Evolutionary conservation across 2,797 vertebrate genomes (phyloP).

Genomic region (Eleutherodactylus coqui): DNA sequence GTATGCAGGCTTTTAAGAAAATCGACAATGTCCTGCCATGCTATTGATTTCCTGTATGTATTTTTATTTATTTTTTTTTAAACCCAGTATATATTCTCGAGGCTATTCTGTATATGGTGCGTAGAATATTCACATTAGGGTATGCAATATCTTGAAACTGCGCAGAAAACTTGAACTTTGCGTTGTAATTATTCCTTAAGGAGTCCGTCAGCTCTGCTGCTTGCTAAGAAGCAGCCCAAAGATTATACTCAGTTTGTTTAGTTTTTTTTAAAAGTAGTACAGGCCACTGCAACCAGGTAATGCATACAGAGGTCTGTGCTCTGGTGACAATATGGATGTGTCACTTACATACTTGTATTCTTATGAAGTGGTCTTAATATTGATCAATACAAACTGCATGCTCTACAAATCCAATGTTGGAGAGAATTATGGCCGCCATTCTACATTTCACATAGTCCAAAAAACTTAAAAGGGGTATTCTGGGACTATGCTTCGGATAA

Average conservation of each 20-base stretch:
- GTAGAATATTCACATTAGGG: neutral
- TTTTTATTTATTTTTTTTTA: neutral
- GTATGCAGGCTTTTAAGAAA: slow-evolving; percentile 2
- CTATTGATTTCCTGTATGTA: neutral
- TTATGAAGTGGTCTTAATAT: neutral
- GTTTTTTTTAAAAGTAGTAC: no score
- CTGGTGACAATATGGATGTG: neutral
- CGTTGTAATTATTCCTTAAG: neutral
- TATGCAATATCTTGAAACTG: neutral
- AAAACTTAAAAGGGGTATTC: no score
- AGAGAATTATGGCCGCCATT: neutral
- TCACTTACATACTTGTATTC: neutral
- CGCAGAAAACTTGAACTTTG: neutral
- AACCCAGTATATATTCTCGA: neutral
- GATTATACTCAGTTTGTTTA: neutral
- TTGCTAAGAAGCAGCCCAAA: neutral
- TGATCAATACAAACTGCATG: neutral
- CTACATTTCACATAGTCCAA: neutral
- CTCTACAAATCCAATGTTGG: neutral
- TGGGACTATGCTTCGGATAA: no score
- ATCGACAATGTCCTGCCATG: neutral
- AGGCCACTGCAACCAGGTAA: neutral
- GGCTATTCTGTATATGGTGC: neutral
- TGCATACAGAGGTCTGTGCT: neutral
- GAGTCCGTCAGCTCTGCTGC: neutral